phyloP scores from a whole-genome alignment of 2,888 invertebrate species.

The Artemia sp. region DNA sequence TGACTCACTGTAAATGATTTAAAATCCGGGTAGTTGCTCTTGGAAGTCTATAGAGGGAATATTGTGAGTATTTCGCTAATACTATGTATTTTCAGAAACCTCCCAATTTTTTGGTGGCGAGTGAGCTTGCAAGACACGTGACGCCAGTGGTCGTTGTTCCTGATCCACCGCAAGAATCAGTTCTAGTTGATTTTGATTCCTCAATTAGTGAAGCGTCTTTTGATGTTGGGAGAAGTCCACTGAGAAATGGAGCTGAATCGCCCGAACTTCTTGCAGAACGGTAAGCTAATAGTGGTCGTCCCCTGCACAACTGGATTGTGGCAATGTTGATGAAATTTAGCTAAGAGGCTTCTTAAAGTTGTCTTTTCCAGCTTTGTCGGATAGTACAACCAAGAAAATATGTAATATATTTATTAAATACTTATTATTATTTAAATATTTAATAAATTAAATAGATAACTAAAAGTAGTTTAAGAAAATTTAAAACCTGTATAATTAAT shows the following conservation, averaged over 20 bases:
- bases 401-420: no score
- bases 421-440: no score
- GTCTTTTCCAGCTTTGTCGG: no score
- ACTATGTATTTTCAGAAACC: constrained; percentile 43
- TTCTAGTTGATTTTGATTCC: constrained; percentile 33
- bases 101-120: constrained; percentile 82
- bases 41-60: background rate
- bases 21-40: background rate
- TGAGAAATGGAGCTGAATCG: constrained; percentile 35
- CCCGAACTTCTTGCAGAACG: constrained; percentile 37
- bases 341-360: no score
- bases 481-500: no score
- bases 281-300: constrained; percentile 27
- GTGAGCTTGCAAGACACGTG: constrained; percentile 80
- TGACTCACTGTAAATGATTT: no score
- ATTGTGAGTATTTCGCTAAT: no score
- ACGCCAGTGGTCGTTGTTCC: constrained; percentile 80
- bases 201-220: constrained; percentile 30
- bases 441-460: no score
- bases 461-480: no score
- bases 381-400: no score
- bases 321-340: no score
- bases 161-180: constrained; percentile 41
- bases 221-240: constrained; percentile 28
- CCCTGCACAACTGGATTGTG: no score